A percentile compares a stretch with the other conserved stretches of the same genome.
Conservation (phyloP, 2,113 vertebrate genomes). For the Menidia beryllina region DNA sequence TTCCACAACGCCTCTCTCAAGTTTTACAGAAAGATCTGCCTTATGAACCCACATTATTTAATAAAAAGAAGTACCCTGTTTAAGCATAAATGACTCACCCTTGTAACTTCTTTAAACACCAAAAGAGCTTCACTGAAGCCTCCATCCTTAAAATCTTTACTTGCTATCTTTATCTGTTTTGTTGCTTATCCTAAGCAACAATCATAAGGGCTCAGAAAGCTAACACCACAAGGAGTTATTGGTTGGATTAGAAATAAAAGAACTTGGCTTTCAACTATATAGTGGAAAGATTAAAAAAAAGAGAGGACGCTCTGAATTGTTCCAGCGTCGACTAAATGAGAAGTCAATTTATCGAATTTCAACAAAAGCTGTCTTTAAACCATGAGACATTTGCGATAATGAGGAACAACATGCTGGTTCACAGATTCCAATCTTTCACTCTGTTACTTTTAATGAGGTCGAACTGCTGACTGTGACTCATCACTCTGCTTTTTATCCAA, state of each 20-base stretch:
- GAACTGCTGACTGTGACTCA: constrained; percentile 38
- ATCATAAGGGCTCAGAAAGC: not conserved
- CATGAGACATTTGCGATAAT: constrained; percentile 16
- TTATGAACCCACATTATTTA: not conserved
- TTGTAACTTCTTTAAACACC: not conserved
- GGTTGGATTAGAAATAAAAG: constrained; percentile 1
- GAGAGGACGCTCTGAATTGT: not conserved
- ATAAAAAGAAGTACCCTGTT: not conserved
- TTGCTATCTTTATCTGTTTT: too few relatives aligned
- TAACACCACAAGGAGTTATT: not conserved
- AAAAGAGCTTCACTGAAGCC: not conserved
- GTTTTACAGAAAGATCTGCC: not conserved
- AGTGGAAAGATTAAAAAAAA: not conserved
- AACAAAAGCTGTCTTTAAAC: not conserved
- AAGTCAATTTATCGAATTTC: not conserved
- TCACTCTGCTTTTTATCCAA: constrained; percentile 25
- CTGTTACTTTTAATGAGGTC: constrained; percentile 42
- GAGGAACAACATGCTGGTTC: constrained; percentile 6
- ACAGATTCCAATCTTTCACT: constrained; percentile 5
- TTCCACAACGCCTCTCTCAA: not conserved
- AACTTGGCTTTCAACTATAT: not conserved
- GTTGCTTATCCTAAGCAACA: too few relatives aligned
- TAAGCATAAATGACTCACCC: not conserved
- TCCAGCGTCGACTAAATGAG: not conserved
- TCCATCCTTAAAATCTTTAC: too few relatives aligned